These are phyloP conservation scores for Halictus rubicundus DNA, from an alignment of 1,140 invertebrate species.

Conservation along the genomic window DNA sequence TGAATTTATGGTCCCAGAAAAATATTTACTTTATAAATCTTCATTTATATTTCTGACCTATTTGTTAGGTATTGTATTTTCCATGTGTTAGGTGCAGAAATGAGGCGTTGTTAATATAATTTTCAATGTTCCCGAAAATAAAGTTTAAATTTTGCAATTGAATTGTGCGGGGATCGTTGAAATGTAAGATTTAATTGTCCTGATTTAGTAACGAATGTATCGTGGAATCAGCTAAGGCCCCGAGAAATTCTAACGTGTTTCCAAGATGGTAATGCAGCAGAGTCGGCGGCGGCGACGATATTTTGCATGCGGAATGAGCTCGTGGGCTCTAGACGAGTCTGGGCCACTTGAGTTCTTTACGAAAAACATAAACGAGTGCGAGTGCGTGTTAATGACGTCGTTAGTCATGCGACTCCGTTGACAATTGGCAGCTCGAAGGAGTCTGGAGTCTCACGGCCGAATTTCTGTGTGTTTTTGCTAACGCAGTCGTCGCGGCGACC, in stretches of 20 bases:
- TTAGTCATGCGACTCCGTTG: constrained; percentile 35
- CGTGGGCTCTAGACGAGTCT: not conserved
- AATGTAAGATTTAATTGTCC: not conserved
- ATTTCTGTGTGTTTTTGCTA: not conserved
- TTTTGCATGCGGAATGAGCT: constrained; percentile 11
- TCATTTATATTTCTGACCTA: too few species aligned
- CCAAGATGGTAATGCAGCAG: not conserved
- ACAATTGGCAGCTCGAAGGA: constrained; percentile 30
- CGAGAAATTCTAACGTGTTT: not conserved
- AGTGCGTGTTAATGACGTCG: constrained; percentile 52
- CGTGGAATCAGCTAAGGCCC: not conserved
- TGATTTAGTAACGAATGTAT: not conserved
- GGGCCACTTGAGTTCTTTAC: constrained; percentile 18
- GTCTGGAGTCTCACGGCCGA: constrained; percentile 29
- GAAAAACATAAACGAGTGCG: constrained; percentile 20
- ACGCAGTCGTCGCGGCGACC: not conserved
- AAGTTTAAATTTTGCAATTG: too few species aligned
- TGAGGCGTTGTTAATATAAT: too few species aligned
- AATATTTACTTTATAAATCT: too few species aligned
- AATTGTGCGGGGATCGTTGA: too few species aligned
- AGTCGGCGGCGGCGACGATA: not conserved
- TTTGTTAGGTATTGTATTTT: too few species aligned
- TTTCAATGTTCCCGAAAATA: too few species aligned
- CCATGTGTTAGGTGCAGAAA: too few species aligned
- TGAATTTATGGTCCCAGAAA: too few species aligned